Evolutionary conservation across 1,140 invertebrate genomes (phyloP).

Genomic region (Argopecten irradians): DNA sequence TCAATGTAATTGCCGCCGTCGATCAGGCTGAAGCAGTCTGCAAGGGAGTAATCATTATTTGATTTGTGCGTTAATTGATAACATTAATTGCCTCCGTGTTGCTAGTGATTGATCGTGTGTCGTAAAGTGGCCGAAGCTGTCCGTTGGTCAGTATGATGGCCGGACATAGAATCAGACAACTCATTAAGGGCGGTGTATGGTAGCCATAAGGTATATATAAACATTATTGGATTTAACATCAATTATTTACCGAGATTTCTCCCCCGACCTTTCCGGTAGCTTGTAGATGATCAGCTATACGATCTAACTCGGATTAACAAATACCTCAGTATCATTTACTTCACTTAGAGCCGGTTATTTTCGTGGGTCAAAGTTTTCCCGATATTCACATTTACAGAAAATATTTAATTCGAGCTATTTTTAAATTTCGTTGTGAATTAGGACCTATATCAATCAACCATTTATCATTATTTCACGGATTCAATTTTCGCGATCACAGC

Average conservation of each 20-base stretch:
- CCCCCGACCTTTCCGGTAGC: neutral
- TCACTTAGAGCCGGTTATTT: too few relatives aligned
- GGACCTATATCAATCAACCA: too few relatives aligned
- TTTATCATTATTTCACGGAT: too few relatives aligned
- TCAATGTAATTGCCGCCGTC: neutral
- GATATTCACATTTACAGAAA: too few relatives aligned
- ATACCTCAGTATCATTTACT: too few relatives aligned
- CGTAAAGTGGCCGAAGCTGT: neutral
- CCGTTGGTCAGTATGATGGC: neutral
- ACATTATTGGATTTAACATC: slow-evolving; percentile 1
- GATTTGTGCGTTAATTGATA: slow-evolving; percentile 14
- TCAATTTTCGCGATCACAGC: too few relatives aligned
- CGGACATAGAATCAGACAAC: slow-evolving; percentile 15
- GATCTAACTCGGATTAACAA: too few relatives aligned
- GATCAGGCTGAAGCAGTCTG: neutral
- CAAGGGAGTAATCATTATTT: slow-evolving; percentile 17
- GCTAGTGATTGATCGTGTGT: neutral
- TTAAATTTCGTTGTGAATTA: too few relatives aligned
- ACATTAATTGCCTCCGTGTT: slow-evolving; percentile 15
- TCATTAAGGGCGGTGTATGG: neutral
- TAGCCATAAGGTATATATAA: neutral
- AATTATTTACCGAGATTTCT: neutral
- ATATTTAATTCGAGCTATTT: too few relatives aligned
- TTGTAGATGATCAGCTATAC: neutral
- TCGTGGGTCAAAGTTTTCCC: too few relatives aligned